phyloP scores from a whole-genome alignment of 1,140 invertebrate genomes.

The Nixonia krombeini region DNA sequence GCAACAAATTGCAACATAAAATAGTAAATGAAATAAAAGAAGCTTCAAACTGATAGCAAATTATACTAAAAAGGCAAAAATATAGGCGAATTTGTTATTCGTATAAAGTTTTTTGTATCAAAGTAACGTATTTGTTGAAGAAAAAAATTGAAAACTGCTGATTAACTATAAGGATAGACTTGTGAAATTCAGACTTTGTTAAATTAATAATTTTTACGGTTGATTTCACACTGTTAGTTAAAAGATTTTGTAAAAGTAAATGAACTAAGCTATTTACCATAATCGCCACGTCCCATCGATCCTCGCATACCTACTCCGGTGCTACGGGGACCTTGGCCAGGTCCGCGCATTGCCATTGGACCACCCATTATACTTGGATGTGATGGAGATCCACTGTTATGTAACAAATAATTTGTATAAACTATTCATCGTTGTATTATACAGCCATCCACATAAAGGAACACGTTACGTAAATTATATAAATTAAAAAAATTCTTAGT shows the following conservation, averaged over 20 bases:
- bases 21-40: neutral
- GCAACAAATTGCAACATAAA: conserved; percentile 19
- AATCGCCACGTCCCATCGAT: conserved; percentile 86
- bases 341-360: conserved; percentile 77
- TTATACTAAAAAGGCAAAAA: too few relatives aligned
- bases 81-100: too few relatives aligned
- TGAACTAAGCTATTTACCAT: conserved; percentile 79
- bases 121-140: neutral
- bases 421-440: too few relatives aligned
- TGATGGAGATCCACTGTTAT: conserved; percentile 75
- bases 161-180: neutral
- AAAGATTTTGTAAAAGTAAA: neutral
- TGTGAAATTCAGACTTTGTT: neutral
- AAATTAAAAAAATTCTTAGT: too few relatives aligned
- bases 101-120: too few relatives aligned
- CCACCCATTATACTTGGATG: conserved; percentile 77
- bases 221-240: conserved; percentile 4
- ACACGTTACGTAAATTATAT: too few relatives aligned
- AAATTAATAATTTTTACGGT: neutral
- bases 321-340: conserved; percentile 73
- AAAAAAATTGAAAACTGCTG: neutral
- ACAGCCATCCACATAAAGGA: too few relatives aligned
- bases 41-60: too few relatives aligned
- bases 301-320: conserved; percentile 76
- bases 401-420: conserved; percentile 2